Evolutionary conservation across 1,140 invertebrate genomes (phyloP).

Genomic region (Heliconius congener): DNA sequence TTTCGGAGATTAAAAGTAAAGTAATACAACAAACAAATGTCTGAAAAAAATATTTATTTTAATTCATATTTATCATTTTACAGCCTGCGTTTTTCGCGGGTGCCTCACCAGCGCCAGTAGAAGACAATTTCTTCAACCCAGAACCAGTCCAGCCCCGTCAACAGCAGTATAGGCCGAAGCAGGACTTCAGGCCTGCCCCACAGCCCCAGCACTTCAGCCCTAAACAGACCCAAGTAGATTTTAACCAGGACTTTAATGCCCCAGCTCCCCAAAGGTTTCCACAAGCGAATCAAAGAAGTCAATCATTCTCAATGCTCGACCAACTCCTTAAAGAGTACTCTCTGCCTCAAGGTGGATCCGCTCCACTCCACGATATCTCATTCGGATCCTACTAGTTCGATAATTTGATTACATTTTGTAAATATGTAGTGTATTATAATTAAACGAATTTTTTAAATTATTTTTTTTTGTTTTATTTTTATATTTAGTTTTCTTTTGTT

Average conservation of each 20-base stretch:
- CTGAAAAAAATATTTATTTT: not conserved
- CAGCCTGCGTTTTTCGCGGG: slow-evolving; percentile 75
- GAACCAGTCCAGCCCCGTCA: slow-evolving; percentile 53
- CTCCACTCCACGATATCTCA: slow-evolving; percentile 89
- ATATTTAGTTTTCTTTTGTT: not conserved
- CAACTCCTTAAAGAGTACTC: slow-evolving; percentile 91
- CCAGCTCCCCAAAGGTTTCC: slow-evolving; percentile 58
- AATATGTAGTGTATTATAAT: slow-evolving; percentile 72
- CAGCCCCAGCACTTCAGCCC: slow-evolving; percentile 56
- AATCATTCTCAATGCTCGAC: slow-evolving; percentile 86
- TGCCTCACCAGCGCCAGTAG: slow-evolving; percentile 74
- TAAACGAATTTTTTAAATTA: slow-evolving; percentile 46
- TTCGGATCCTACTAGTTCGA: slow-evolving; percentile 86
- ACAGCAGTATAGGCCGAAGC: slow-evolving; percentile 57
- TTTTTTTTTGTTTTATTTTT: slow-evolving; percentile 22
- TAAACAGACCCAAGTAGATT: slow-evolving; percentile 54
- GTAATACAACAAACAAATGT: not conserved
- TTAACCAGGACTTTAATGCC: slow-evolving; percentile 49
- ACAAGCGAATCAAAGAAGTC: slow-evolving; percentile 83
- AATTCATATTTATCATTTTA: slow-evolving; percentile 19
- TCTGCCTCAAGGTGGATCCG: slow-evolving; percentile 85
- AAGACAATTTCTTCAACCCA: slow-evolving; percentile 66
- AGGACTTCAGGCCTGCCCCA: slow-evolving; percentile 69
- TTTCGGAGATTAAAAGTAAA: too few relatives aligned
- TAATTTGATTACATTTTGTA: slow-evolving; percentile 61